Conservation (phyloP, 2,113 vertebrate genomes). For the Lutjanus erythropterus region DNA sequence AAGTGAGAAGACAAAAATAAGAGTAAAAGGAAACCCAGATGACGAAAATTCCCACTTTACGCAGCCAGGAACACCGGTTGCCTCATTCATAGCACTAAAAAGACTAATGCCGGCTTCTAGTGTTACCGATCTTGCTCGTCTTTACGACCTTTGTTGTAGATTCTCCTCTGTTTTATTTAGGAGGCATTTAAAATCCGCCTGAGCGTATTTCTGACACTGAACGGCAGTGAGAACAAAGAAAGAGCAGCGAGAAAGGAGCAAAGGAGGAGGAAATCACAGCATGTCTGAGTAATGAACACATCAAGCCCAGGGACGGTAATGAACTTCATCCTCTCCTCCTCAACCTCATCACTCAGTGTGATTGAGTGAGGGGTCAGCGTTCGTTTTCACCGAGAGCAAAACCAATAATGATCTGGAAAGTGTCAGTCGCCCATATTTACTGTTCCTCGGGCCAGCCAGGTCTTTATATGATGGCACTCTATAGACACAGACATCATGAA, state of each 20-base stretch:
- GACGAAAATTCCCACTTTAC: conserved; percentile 12
- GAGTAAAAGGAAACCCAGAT: conserved; percentile 2
- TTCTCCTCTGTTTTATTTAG: not conserved
- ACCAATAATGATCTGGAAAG: conserved; percentile 59
- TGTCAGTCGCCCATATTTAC: conserved; percentile 43
- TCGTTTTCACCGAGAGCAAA: conserved; percentile 39
- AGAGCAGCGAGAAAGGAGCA: conserved; percentile 16
- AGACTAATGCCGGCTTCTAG: not conserved
- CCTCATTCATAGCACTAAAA: too few relatives aligned
- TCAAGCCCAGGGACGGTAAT: conserved; percentile 50
- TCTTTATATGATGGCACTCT: conserved; percentile 50
- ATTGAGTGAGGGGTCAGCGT: conserved; percentile 58
- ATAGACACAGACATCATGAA: conserved; percentile 50
- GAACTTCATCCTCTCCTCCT: conserved; percentile 47
- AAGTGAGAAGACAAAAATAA: conserved; percentile 7
- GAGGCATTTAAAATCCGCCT: not conserved
- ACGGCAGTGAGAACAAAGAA: not conserved
- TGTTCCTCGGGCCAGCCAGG: conserved; percentile 4
- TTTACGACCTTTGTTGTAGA: not conserved
- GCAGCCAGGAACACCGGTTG: not conserved
- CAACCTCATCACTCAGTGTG: conserved; percentile 53
- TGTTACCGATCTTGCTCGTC: not conserved
- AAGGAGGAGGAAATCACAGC: conserved; percentile 15
- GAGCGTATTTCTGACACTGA: not conserved
- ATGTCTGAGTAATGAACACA: conserved; percentile 59